These are phyloP conservation scores for Triplophysa tibetana DNA, from an alignment of 2,113 vertebrate species.

Conservation along the genomic window DNA sequence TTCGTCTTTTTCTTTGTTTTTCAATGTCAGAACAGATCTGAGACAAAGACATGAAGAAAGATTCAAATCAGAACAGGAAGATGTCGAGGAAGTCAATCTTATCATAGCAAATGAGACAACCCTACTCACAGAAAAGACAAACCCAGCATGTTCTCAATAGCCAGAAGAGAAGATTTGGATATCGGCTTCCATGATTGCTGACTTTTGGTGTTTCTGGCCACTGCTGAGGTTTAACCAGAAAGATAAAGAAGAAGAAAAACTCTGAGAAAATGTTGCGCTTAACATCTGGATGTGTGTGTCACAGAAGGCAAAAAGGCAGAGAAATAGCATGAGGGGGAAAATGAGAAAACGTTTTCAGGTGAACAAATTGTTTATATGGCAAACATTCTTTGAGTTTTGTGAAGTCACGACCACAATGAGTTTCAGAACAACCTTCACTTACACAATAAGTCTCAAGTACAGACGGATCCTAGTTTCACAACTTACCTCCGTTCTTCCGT, in stretches of 20 bases:
- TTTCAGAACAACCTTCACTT: not conserved
- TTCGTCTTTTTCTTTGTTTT: conserved; percentile 60
- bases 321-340: too few species aligned
- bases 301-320: too few species aligned
- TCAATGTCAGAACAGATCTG: conserved; percentile 67
- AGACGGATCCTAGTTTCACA: not conserved
- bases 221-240: conserved; percentile 32
- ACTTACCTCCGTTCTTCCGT: conserved; percentile 30
- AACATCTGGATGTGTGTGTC: not conserved
- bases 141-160: conserved; percentile 67
- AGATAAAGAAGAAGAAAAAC: not conserved
- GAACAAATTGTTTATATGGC: too few species aligned
- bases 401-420: not conserved
- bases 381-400: not conserved
- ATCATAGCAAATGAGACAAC: not conserved
- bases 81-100: not conserved
- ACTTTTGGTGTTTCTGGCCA: conserved; percentile 44
- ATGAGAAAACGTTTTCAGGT: too few species aligned
- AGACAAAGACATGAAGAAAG: not conserved
- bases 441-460: not conserved
- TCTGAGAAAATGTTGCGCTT: not conserved
- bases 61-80: not conserved
- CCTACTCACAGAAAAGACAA: conserved; percentile 71
- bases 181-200: conserved; percentile 62
- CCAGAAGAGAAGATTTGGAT: conserved; percentile 54